A percentile compares a stretch with the other conserved stretches of the same genome.
Evolutionary conservation across 2,113 vertebrate species (phyloP).

Genomic region (Chascanopsetta lugubris): DNA sequence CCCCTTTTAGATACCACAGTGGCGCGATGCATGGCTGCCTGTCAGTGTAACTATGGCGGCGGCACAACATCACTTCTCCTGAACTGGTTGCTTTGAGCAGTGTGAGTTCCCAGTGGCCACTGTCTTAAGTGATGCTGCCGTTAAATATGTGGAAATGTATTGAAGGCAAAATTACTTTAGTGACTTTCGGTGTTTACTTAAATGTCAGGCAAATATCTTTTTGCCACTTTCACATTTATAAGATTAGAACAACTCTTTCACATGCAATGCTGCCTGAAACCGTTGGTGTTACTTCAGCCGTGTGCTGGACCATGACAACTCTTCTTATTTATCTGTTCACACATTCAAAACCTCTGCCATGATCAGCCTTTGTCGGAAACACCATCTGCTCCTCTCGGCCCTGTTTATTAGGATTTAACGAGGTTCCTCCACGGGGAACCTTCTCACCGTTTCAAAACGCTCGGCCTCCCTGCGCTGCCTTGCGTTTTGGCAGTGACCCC

Average conservation of each 20-base stretch:
- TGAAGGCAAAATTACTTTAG: too few species aligned
- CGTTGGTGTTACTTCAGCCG: background rate
- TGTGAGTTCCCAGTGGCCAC: too few species aligned
- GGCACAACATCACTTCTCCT: background rate
- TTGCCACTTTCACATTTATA: too few species aligned
- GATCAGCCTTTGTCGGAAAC: background rate
- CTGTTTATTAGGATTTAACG: background rate
- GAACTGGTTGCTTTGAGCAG: slow-evolving; percentile 4
- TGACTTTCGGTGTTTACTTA: too few species aligned
- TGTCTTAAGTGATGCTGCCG: too few species aligned
- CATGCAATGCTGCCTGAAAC: background rate
- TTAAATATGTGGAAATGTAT: too few species aligned
- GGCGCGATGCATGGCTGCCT: background rate
- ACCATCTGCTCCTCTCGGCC: background rate
- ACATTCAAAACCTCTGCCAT: background rate
- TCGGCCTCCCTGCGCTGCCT: slow-evolving; percentile 52
- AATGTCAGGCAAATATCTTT: too few species aligned
- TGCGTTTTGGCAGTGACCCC: slow-evolving; percentile 73
- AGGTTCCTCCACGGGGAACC: background rate
- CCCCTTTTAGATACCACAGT: background rate
- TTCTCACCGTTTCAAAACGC: slow-evolving; percentile 67
- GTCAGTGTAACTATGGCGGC: background rate
- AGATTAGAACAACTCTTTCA: too few species aligned
- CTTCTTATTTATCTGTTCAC: background rate
- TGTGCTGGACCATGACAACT: background rate